These are phyloP conservation scores for Adelosebastes latens DNA, from an alignment of 2,797 vertebrate genomes.

Conservation along the genomic window DNA sequence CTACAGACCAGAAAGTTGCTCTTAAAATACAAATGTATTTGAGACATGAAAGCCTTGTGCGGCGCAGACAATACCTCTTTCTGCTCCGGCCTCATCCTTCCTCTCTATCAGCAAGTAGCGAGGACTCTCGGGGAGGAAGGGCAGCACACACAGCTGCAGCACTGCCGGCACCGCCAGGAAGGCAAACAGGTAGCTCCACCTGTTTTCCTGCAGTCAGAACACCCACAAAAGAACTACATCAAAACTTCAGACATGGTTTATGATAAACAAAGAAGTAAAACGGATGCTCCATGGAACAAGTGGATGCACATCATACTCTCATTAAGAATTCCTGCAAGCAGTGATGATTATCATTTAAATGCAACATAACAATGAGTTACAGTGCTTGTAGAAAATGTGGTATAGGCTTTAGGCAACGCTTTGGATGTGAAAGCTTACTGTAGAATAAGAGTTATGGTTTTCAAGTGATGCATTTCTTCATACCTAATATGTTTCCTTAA, in stretches of 20 bases:
- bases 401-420: not conserved
- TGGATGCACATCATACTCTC: not conserved
- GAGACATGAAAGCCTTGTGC: not conserved
- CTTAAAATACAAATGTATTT: not conserved
- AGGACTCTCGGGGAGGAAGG: conserved; percentile 95
- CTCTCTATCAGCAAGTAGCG: conserved; percentile 92
- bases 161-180: conserved; percentile 86
- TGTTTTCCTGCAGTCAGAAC: conserved; percentile 82
- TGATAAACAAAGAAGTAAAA: not conserved
- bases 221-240: conserved; percentile 10
- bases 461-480: not conserved
- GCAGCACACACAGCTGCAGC: conserved; percentile 88
- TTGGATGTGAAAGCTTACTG: not conserved
- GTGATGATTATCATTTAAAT: not conserved
- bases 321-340: not conserved
- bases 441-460: not conserved
- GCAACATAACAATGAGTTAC: not conserved
- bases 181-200: conserved; percentile 90
- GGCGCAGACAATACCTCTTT: conserved; percentile 83
- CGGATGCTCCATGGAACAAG: not conserved
- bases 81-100: conserved; percentile 83
- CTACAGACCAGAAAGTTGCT: not conserved
- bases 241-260: not conserved
- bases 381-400: not conserved
- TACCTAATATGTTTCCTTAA: not conserved